Evolutionary conservation across 2,797 vertebrate genomes (phyloP).

Genomic region (Acanthurus tractus): DNA sequence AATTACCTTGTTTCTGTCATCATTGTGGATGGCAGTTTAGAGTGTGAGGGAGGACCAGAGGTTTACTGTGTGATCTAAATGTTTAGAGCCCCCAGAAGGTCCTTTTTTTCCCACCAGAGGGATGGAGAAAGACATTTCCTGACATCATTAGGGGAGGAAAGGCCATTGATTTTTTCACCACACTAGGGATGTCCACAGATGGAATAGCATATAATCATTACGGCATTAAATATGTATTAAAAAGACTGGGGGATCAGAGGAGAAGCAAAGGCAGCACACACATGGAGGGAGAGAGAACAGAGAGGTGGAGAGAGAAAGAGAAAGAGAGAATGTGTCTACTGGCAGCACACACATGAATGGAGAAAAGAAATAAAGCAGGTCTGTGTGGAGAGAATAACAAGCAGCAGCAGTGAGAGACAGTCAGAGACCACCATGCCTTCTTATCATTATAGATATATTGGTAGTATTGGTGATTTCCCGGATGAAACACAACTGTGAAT

Average conservation of each 20-base stretch:
- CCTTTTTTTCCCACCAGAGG: slow-evolving; percentile 26
- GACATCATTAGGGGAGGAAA: slow-evolving; percentile 77
- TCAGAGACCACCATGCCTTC: slow-evolving; percentile 30
- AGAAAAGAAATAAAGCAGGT: slow-evolving; percentile 17
- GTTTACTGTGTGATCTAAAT: slow-evolving; percentile 49
- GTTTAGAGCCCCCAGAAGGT: slow-evolving; percentile 44
- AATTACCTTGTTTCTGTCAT: slow-evolving; percentile 32
- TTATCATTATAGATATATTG: slow-evolving; percentile 63
- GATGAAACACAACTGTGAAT: slow-evolving; percentile 68
- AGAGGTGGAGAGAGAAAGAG: slow-evolving; percentile 23
- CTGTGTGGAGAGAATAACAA: slow-evolving; percentile 26
- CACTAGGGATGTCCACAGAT: slow-evolving; percentile 71
- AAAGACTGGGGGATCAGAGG: slow-evolving; percentile 78
- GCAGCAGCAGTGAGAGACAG: slow-evolving; percentile 26
- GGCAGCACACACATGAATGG: slow-evolving; percentile 32
- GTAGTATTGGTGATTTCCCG: slow-evolving; percentile 65
- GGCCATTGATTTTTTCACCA: slow-evolving; percentile 73
- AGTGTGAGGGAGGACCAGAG: slow-evolving; percentile 10
- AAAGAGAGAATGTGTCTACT: slow-evolving; percentile 36
- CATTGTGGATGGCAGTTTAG: slow-evolving; percentile 21
- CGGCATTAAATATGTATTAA: slow-evolving; percentile 85
- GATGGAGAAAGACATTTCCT: slow-evolving; percentile 65
- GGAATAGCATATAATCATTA: slow-evolving; percentile 81
- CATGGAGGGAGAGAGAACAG: slow-evolving; percentile 29
- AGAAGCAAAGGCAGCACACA: slow-evolving; percentile 58